phyloP scores from a whole-genome alignment of 1,140 invertebrate genomes.

The Caenorhabditis remanei region DNA sequence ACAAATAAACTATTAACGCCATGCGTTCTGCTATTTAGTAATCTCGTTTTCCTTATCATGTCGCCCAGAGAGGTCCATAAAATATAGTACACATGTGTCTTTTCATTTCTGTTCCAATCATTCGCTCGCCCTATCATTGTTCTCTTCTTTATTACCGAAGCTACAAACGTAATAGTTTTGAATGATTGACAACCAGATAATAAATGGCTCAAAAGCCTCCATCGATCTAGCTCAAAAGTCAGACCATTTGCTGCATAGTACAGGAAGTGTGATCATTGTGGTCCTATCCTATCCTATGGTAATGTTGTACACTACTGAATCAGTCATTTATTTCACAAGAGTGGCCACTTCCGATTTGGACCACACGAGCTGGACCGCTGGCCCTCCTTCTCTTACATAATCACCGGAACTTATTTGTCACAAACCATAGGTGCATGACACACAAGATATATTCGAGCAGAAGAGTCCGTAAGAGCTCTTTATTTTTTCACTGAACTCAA shows the following conservation, averaged over 20 bases:
- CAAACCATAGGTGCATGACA: slow-evolving; percentile 46
- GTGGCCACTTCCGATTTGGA: slow-evolving; percentile 19
- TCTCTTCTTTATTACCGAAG: background rate
- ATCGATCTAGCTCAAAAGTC: background rate
- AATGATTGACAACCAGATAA: background rate
- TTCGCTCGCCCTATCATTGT: background rate
- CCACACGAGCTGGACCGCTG: slow-evolving; percentile 39
- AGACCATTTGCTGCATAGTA: background rate
- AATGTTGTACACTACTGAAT: slow-evolving; percentile 30
- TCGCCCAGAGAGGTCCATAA: background rate
- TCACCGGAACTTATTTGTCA: slow-evolving; percentile 55
- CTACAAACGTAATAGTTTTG: background rate
- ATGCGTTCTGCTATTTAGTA: slow-evolving; percentile 2
- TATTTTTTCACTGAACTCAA: background rate
- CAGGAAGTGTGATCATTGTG: slow-evolving; percentile 42
- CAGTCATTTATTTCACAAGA: slow-evolving; percentile 53
- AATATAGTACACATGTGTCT: background rate
- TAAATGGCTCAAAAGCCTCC: background rate
- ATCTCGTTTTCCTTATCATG: background rate
- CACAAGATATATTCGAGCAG: slow-evolving; percentile 4
- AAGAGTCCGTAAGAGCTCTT: background rate
- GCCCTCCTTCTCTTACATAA: background rate
- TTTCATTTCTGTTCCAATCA: background rate
- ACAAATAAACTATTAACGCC: background rate
- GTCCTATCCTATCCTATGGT: background rate